Base-by-base conservation (phyloP, 92 coral and sea anemone species). In the Chrysogorgia sp. region DNA sequence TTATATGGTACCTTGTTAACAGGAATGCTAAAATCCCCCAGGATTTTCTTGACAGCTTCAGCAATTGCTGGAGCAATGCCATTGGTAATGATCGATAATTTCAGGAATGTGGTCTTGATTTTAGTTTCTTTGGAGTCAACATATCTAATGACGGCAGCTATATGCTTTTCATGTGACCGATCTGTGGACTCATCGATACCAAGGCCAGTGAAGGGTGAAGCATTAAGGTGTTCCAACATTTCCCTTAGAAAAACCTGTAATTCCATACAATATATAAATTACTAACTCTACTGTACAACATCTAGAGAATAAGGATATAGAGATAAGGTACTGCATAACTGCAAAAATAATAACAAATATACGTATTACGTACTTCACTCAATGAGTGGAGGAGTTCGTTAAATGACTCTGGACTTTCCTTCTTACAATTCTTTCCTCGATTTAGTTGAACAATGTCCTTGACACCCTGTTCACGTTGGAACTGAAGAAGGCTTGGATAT, bases 181-280 rank as follows among this genome's bases (percentile, higher is more conserved):
- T 65, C 49, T 65, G 47, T 65, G 72, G 72, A 65, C 53, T 65
- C 72, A 23, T 65, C 72, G 30, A 37, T 65, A 65, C 53, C 53
- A 65, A 65, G 72, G 72, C 72, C 68, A 65, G 35, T 65, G 72
- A 65, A 65, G 50, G 72, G 72, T 10, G 72, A 65, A 65, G 72
- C 7, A 15, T 65, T 65, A 34, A 65, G 72, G 72, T 65, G 72
- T 21, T 65, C 34, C 20, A 62, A 45, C 68, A 62, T 62, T 62
- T 31, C 34, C 34, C 68, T 62, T 31, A 5, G 41, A 25, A 65
- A 34, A 65, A 32, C 72, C 72, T 65, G 53, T 65, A 65, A 65
- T 65, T 40, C 52, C 72, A 40, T 65, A 65, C 72, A 65, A 65
- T 33, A 65, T 65, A 65, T 40, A 65, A 40, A 34, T 35, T 65